Conservation (phyloP, 1,140 invertebrate species). For the Steinernema khuongi region DNA sequence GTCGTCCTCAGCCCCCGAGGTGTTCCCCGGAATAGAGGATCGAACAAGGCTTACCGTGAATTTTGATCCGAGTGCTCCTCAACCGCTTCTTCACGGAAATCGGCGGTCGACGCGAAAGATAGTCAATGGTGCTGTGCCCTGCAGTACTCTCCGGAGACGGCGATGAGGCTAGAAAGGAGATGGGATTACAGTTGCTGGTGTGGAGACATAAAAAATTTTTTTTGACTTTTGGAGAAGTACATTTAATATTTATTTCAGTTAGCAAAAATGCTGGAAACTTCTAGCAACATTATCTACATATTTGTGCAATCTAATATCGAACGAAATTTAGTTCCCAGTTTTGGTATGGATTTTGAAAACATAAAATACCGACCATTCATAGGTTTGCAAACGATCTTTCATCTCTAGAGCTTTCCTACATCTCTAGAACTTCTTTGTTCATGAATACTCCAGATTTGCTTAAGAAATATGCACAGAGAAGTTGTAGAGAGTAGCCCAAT, state of each 20-base stretch:
- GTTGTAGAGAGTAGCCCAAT: too few species aligned
- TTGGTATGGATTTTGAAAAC: too few species aligned
- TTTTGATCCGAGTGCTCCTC: neutral
- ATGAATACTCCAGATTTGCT: too few species aligned
- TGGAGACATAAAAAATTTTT: neutral
- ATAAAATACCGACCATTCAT: too few species aligned
- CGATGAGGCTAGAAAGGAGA: neutral
- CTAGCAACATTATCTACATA: too few species aligned
- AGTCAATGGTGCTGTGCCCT: slow-evolving; percentile 14
- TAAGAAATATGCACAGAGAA: too few species aligned
- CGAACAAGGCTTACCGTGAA: neutral
- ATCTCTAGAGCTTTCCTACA: too few species aligned
- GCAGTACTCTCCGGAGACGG: slow-evolving; percentile 12
- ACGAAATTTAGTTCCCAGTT: too few species aligned
- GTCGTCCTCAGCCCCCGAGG: neutral
- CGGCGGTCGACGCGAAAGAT: slow-evolving; percentile 9
- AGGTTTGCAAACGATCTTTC: too few species aligned
- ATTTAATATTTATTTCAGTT: neutral
- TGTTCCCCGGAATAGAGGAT: neutral
- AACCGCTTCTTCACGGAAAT: neutral
- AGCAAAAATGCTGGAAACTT: too few species aligned
- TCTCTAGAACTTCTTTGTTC: too few species aligned
- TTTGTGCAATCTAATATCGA: too few species aligned
- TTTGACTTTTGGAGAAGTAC: neutral
- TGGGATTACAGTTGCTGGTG: neutral